Evolutionary conservation across 2,888 invertebrate genomes (phyloP).

Genomic region (Caenorhabditis drosophilae): DNA sequence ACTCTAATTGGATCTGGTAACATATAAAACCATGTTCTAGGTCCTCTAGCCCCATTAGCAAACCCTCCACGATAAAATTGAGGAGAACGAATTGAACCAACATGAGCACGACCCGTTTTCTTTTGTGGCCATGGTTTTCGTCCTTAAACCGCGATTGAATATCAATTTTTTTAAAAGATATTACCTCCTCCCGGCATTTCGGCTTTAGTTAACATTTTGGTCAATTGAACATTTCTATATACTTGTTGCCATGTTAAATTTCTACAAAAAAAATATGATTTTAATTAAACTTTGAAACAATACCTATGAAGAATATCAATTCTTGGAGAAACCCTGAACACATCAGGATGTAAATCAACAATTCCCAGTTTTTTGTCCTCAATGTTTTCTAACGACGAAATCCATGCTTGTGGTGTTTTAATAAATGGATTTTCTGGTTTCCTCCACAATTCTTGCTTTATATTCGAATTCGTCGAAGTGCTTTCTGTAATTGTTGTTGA

Average conservation of each 20-base stretch:
- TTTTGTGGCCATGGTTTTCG: slow-evolving; percentile 93
- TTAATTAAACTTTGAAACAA: slow-evolving; percentile 21
- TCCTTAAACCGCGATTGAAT: too few relatives aligned
- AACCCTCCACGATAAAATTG: slow-evolving; percentile 76
- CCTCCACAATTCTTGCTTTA: slow-evolving; percentile 37
- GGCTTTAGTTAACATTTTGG: slow-evolving; percentile 80
- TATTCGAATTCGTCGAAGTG: slow-evolving; percentile 5
- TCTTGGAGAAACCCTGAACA: slow-evolving; percentile 61
- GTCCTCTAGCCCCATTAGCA: slow-evolving; percentile 88
- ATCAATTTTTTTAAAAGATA: too few relatives aligned
- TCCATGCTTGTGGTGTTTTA: slow-evolving; percentile 52
- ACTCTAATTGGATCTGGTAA: slow-evolving; percentile 81
- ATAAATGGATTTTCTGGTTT: slow-evolving; percentile 44
- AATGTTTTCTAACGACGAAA: slow-evolving; percentile 42
- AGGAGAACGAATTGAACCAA: slow-evolving; percentile 89
- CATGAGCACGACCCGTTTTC: slow-evolving; percentile 85
- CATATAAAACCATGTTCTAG: slow-evolving; percentile 91
- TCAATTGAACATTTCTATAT: slow-evolving; percentile 75
- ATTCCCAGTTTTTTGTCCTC: slow-evolving; percentile 42
- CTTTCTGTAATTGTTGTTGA: slow-evolving; percentile 12
- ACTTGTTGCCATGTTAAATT: slow-evolving; percentile 76
- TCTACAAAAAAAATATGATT: slow-evolving; percentile 15
- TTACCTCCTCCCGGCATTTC: slow-evolving; percentile 88
- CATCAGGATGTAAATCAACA: slow-evolving; percentile 83
- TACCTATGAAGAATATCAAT: slow-evolving; percentile 62